These are phyloP conservation scores for Drosophila sp. DNA, from an alignment of 1,140 invertebrate species.

Conservation along the genomic window DNA sequence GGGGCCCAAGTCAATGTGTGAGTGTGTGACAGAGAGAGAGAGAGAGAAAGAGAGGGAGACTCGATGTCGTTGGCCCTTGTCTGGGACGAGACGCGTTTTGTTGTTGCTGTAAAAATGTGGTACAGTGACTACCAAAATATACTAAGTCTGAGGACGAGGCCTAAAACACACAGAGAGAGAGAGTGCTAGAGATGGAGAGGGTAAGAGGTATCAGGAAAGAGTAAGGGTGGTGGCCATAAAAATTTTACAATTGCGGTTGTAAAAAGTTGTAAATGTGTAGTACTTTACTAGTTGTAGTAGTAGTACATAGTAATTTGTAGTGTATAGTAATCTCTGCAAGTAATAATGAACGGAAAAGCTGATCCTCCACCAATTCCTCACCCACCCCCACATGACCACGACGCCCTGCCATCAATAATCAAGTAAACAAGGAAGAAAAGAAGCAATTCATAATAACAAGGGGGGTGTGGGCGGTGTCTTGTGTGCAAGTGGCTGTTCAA, in stretches of 20 bases:
- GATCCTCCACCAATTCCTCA: background rate
- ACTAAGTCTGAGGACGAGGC: slow-evolving; percentile 47
- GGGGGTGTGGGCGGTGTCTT: slow-evolving; percentile 19
- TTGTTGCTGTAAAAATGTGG: slow-evolving; percentile 65
- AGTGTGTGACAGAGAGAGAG: slow-evolving; percentile 16
- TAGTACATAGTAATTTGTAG: slow-evolving; percentile 22
- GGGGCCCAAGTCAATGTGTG: slow-evolving; percentile 33
- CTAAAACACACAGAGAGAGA: slow-evolving; percentile 37
- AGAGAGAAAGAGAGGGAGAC: slow-evolving; percentile 23
- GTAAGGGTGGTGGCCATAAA: slow-evolving; percentile 66
- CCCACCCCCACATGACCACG: background rate
- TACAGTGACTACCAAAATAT: slow-evolving; percentile 80
- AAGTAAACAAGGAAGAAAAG: slow-evolving; percentile 24
- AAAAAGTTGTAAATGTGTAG: slow-evolving; percentile 61
- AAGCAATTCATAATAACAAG: slow-evolving; percentile 7
- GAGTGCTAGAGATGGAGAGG: slow-evolving; percentile 8
- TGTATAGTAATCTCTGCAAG: slow-evolving; percentile 9
- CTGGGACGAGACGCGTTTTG: slow-evolving; percentile 57
- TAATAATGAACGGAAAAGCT: slow-evolving; percentile 10
- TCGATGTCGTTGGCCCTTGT: slow-evolving; percentile 73
- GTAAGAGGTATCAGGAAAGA: slow-evolving; percentile 28
- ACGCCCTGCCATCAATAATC: background rate
- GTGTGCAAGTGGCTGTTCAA: slow-evolving; percentile 40
- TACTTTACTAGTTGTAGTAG: slow-evolving; percentile 12
- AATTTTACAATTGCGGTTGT: slow-evolving; percentile 72